A percentile compares a stretch with the other conserved stretches of the same genome.
phyloP scores from a whole-genome alignment of 1,140 invertebrate genomes.

The Drosophila lowei region DNA sequence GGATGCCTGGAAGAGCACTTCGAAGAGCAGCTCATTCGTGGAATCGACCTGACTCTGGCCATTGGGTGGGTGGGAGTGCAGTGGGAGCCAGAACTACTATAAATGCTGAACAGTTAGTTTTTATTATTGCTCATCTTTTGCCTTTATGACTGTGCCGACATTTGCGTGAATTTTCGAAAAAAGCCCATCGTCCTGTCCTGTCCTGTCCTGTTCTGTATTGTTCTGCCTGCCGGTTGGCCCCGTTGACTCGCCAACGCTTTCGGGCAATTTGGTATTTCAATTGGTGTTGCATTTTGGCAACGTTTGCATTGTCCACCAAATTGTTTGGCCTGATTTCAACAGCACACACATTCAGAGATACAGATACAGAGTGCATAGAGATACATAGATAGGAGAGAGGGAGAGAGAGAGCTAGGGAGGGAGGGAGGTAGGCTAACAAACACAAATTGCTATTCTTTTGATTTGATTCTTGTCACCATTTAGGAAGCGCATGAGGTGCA shows the following conservation, averaged over 20 bases:
- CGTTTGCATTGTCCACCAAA: constrained; percentile 43
- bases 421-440: constrained; percentile 1
- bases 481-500: constrained; percentile 88
- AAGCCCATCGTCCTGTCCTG: not conserved
- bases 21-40: too few species aligned
- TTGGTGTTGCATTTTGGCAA: constrained; percentile 62
- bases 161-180: constrained; percentile 47
- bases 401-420: too few species aligned
- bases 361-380: constrained; percentile 4
- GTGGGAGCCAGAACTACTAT: too few species aligned
- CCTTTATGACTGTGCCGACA: constrained; percentile 64
- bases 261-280: constrained; percentile 68
- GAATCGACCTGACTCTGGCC: too few species aligned
- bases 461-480: constrained; percentile 29
- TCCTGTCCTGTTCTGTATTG: too few species aligned
- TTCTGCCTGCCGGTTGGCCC: not conserved
- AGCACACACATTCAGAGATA: not conserved
- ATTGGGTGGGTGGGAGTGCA: too few species aligned
- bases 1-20: too few species aligned
- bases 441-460: constrained; percentile 39
- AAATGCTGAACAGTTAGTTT: constrained; percentile 67
- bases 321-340: constrained; percentile 49
- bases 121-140: constrained; percentile 60
- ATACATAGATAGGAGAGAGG: too few species aligned
- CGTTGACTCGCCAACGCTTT: not conserved